These are phyloP conservation scores for Takifugu bimaculatus DNA, from an alignment of 2,113 vertebrate genomes.

Conservation along the genomic window DNA sequence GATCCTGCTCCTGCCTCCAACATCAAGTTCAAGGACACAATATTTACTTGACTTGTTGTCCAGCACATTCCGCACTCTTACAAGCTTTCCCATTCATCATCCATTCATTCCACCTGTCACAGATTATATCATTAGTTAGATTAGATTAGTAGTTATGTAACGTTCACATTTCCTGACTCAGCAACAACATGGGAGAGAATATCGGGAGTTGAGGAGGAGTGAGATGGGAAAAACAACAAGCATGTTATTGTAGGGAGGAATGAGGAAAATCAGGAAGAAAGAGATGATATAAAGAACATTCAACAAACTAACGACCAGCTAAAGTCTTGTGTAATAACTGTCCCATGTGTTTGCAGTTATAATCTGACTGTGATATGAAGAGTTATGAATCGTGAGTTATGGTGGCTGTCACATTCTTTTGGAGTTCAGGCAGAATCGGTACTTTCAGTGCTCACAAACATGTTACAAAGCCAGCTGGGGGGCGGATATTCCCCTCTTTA, in stretches of 20 bases:
- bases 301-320: slow-evolving; percentile 16
- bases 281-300: not conserved
- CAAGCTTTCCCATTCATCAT: too few relatives aligned
- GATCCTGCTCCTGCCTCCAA: too few relatives aligned
- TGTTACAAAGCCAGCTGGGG: slow-evolving; percentile 28
- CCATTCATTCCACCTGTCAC: too few relatives aligned
- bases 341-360: not conserved
- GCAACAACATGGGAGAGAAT: not conserved
- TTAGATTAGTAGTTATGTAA: too few relatives aligned
- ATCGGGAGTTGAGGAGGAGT: not conserved
- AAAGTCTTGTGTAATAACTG: slow-evolving; percentile 5
- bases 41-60: too few relatives aligned
- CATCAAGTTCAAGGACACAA: too few relatives aligned
- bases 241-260: slow-evolving; percentile 24
- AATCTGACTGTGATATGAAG: not conserved
- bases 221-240: not conserved
- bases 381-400: not conserved
- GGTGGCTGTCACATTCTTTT: not conserved
- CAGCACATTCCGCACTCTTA: too few relatives aligned
- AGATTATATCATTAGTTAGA: too few relatives aligned
- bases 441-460: slow-evolving; percentile 3
- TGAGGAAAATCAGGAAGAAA: slow-evolving; percentile 17
- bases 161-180: not conserved
- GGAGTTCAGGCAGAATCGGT: not conserved
- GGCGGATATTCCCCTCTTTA: slow-evolving; percentile 25